phyloP scores from a whole-genome alignment of 2,797 vertebrate species.

The Falco rusticolus region DNA sequence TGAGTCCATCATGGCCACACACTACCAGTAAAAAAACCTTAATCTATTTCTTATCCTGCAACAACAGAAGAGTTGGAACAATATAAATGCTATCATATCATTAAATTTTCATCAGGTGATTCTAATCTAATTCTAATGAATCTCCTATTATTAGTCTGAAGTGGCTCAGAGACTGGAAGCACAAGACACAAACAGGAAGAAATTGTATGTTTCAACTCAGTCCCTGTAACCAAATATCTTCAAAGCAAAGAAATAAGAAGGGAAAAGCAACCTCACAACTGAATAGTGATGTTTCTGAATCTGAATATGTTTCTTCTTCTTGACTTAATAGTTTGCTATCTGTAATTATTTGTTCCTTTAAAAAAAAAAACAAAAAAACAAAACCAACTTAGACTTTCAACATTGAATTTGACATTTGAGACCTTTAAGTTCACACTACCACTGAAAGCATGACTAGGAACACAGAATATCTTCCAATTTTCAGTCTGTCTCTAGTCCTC shows the following conservation, averaged over 20 bases:
- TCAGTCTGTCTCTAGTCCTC: background rate
- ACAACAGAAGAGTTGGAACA: background rate
- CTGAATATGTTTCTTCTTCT: background rate
- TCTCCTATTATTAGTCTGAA: background rate
- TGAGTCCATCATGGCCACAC: background rate
- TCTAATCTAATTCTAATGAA: slow-evolving; percentile 15
- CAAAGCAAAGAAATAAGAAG: background rate
- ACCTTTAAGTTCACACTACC: background rate
- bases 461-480: background rate
- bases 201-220: background rate
- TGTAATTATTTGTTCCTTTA: background rate
- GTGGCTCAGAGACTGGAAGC: background rate
- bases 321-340: background rate
- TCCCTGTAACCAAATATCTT: background rate
- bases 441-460: background rate
- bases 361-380: background rate
- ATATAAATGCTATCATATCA: background rate
- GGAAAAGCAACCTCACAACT: background rate
- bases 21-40: background rate
- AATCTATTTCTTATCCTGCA: background rate
- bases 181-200: background rate
- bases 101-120: slow-evolving; percentile 21
- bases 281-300: background rate
- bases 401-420: background rate
- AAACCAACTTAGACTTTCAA: background rate